Evolutionary conservation across 2,888 invertebrate genomes (phyloP).

Genomic region (Xestoiulus laeticollis): DNA sequence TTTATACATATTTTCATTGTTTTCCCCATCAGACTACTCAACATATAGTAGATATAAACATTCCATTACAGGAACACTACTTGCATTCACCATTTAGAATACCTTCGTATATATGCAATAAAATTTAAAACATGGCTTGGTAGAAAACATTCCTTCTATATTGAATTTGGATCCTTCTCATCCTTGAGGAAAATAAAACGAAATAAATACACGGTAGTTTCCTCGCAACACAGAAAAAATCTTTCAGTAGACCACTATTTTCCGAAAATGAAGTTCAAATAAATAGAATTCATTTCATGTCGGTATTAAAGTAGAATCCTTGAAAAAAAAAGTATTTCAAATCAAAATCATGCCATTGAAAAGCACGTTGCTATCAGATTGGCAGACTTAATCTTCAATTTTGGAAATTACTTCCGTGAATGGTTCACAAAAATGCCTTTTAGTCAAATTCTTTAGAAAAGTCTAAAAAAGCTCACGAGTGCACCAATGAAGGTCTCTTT

Average conservation of each 20-base stretch:
- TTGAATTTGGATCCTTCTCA: background rate
- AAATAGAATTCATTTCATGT: background rate
- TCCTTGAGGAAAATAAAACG: background rate
- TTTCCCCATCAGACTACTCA: too few relatives aligned
- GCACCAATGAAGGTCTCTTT: background rate
- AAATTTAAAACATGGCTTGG: background rate
- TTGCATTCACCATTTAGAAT: background rate
- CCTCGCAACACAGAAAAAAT: background rate
- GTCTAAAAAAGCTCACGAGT: background rate
- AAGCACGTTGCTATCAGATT: background rate
- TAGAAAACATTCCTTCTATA: background rate
- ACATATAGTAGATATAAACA: too few relatives aligned
- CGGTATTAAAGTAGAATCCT: too few relatives aligned
- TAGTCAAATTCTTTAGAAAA: background rate
- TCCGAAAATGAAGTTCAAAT: background rate
- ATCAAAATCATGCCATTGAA: slow-evolving; percentile 13
- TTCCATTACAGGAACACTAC: too few relatives aligned
- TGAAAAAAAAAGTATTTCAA: background rate
- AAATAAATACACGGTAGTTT: background rate
- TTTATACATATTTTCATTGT: too few relatives aligned
- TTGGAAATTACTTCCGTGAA: background rate
- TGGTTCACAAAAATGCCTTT: background rate
- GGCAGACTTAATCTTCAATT: background rate
- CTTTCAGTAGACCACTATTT: background rate
- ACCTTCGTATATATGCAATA: background rate